Percentiles rank a stretch among this genome's conserved stretches.
Conservation (phyloP, 2,888 invertebrate species). For the Ptycholaimellus sp. region DNA sequence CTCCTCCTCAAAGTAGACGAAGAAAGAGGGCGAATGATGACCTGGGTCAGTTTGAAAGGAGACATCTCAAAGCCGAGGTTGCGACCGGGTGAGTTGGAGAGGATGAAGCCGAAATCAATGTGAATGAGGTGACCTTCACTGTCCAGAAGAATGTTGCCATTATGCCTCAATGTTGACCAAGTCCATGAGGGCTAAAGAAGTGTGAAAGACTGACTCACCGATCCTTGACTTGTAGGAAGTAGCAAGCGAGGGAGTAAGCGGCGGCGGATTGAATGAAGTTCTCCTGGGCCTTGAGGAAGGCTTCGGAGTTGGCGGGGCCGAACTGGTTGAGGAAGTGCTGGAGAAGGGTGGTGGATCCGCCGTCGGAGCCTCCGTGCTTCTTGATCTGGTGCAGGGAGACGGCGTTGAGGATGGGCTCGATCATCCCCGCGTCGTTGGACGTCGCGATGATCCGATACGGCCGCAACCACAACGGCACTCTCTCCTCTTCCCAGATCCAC, state of each 20-base stretch:
- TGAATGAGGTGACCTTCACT: conserved; percentile 93
- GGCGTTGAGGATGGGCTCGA: conserved; percentile 76
- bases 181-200: too few species aligned
- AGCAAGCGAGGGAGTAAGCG: conserved; percentile 87
- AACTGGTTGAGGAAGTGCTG: conserved; percentile 80
- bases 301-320: conserved; percentile 57
- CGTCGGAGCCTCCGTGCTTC: neutral
- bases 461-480: conserved; percentile 54
- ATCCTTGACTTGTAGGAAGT: conserved; percentile 90
- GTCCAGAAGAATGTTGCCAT: conserved; percentile 89
- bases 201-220: too few species aligned
- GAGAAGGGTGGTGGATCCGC: too few species aligned
- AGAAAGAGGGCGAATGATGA: conserved; percentile 43
- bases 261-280: conserved; percentile 96
- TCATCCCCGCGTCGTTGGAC: conserved; percentile 77
- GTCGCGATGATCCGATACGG: conserved; percentile 81
- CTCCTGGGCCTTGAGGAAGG: conserved; percentile 66
- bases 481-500: conserved; percentile 59
- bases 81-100: conserved; percentile 85
- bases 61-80: conserved; percentile 77
- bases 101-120: conserved; percentile 95
- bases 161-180: conserved; percentile 79
- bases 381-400: conserved; percentile 66
- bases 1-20: neutral
- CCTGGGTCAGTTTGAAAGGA: conserved; percentile 71